These are phyloP conservation scores for Meteorus sp. DNA, from an alignment of 1,140 invertebrate genomes.

Conservation along the genomic window DNA sequence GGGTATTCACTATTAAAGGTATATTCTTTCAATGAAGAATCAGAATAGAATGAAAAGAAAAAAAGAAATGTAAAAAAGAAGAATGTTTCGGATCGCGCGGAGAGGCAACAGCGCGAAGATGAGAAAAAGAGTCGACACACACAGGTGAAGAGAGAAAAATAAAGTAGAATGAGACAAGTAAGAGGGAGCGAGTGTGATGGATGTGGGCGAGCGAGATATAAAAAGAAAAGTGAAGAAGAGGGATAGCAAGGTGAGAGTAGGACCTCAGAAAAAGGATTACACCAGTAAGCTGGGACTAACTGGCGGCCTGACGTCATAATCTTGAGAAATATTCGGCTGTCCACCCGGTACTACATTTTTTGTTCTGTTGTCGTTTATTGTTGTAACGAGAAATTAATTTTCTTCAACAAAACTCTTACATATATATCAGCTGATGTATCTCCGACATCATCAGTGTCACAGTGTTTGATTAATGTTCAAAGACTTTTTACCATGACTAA, in stretches of 20 bases:
- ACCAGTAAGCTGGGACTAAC: conserved; percentile 52
- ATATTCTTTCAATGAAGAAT: no score
- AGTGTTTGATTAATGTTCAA: conserved; percentile 1
- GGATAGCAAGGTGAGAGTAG: not conserved
- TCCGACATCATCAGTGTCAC: not conserved
- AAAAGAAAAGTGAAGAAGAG: not conserved
- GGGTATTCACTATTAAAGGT: no score
- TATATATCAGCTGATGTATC: no score
- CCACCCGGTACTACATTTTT: conserved; percentile 10
- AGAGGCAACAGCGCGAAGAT: no score
- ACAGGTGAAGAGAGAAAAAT: no score
- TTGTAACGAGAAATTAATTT: no score
- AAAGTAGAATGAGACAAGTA: no score
- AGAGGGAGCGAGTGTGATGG: not conserved
- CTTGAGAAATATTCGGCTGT: conserved; percentile 52
- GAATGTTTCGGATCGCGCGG: no score
- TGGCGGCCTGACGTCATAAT: conserved; percentile 58
- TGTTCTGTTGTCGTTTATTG: not conserved
- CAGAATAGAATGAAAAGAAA: not conserved
- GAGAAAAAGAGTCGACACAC: no score
- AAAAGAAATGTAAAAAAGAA: not conserved
- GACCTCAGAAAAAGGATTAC: conserved; percentile 45
- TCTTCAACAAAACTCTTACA: no score
- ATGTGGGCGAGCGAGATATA: not conserved
- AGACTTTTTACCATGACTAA: not conserved